Evolutionary conservation across 2,888 invertebrate genomes (phyloP).

Genomic region (Amphipyra tragopoginis): DNA sequence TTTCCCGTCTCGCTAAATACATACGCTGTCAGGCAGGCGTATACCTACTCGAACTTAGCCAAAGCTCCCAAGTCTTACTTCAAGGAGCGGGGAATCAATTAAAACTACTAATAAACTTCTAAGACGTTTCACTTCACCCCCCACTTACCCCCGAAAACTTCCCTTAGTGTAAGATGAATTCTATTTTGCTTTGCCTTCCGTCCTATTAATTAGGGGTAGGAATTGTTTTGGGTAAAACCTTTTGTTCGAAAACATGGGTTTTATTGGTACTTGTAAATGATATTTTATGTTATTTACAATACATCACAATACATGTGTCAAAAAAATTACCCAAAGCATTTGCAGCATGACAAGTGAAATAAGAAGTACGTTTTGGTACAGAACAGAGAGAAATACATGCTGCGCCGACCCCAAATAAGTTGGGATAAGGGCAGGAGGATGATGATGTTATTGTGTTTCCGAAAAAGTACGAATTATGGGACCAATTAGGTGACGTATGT

Average conservation of each 20-base stretch:
- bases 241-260: conserved; percentile 4
- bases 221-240: conserved; percentile 38
- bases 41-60: conserved; percentile 64
- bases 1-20: conserved; percentile 20
- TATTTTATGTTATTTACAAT: too few species aligned
- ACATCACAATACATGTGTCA: too few species aligned
- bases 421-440: too few species aligned
- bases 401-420: too few species aligned
- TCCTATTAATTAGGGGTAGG: conserved; percentile 46
- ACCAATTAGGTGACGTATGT: too few species aligned
- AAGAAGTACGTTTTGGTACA: too few species aligned
- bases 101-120: conserved; percentile 82
- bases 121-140: conserved; percentile 74
- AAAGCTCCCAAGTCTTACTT: conserved; percentile 71
- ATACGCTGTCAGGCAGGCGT: conserved; percentile 17
- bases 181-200: conserved; percentile 65
- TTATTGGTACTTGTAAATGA: neutral
- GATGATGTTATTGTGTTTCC: too few species aligned
- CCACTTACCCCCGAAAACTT: conserved; percentile 71
- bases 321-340: too few species aligned
- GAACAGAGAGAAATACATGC: too few species aligned
- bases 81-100: conserved; percentile 79
- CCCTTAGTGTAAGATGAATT: conserved; percentile 66
- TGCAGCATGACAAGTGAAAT: too few species aligned
- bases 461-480: too few species aligned